Base-by-base conservation (phyloP, 2,888 invertebrate species). In the Tyria jacobaeae region DNA sequence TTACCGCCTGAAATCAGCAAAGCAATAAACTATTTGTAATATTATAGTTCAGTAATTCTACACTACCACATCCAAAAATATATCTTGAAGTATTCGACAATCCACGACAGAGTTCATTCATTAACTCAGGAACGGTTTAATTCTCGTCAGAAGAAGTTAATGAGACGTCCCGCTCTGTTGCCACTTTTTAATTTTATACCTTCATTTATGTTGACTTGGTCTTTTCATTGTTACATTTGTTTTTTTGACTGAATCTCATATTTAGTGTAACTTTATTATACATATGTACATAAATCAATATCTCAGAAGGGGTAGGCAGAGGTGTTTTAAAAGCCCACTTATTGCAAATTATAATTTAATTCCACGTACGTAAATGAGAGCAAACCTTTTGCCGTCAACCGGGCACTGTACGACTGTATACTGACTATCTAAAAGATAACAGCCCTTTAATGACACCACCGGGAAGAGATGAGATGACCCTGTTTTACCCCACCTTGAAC, bases 51-150 rank as follows among this genome's bases (percentile, higher is more conserved):
- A 15, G 3, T 15, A 15, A 14, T 27, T n/a, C n/a, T 7, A 3
- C n/a, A 71, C 21, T 70, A 55, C 84, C 89, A 48, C 74, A 78
- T 89, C 89, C 81, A 80, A 39, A n/a, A 50, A 27, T 15, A 0
- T 14, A 3, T 35, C 56, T 31, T 25, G 9, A 37, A 60, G 31
- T 10, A 7, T 41, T 62, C 35, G 57, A 48, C 25, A 5, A 41
- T 74, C 71, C 54, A 7, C 14, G 71, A 63, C 66, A 68, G 68
- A 75, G 82, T 76, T 83, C 88, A 90, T 91, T 92, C 91, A 92
- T 92, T 92, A 90, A 91, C 87, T 89, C 85, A 60, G 86, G 86
- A 90, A 87, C 88, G 86, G 88, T 91, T 91, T 90, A 90, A 91
- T 91, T 91, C 89, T 85, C 88, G 85, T 89, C 90, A 85, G 88